Evolutionary conservation across 2,113 vertebrate species (phyloP).

Genomic region (Reinhardtius hippoglossoides): DNA sequence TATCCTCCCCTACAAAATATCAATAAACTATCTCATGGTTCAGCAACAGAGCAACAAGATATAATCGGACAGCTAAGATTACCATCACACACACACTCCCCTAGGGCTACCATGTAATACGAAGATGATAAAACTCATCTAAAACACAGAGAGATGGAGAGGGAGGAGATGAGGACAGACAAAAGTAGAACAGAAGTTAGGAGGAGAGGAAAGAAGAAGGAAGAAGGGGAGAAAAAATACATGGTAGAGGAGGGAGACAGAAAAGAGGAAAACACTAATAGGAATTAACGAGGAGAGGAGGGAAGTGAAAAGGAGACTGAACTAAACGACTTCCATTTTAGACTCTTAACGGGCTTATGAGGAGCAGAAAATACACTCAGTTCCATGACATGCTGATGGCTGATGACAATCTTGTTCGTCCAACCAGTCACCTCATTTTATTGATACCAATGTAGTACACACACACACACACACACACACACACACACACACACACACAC

Average conservation of each 20-base stretch:
- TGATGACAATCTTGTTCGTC: too few relatives aligned
- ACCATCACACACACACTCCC: conserved; percentile 47
- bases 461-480: too few relatives aligned
- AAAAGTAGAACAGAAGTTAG: background rate
- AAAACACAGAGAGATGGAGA: conserved; percentile 19
- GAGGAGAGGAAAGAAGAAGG: background rate
- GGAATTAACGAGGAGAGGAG: too few relatives aligned
- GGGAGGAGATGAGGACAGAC: background rate
- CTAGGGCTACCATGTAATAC: conserved; percentile 58
- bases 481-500: too few relatives aligned
- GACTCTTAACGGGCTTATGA: too few relatives aligned
- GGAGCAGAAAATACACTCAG: too few relatives aligned
- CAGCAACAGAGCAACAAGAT: conserved; percentile 62
- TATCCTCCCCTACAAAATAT: conserved; percentile 65
- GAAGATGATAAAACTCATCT: conserved; percentile 57
- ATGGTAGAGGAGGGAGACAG: background rate
- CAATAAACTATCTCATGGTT: conserved; percentile 73
- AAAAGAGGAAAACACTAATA: background rate
- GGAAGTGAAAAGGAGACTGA: too few relatives aligned
- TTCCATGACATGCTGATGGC: too few relatives aligned
- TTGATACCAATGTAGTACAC: too few relatives aligned
- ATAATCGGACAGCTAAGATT: conserved; percentile 71
- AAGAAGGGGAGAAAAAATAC: background rate
- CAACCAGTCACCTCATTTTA: too few relatives aligned
- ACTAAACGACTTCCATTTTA: too few relatives aligned